A percentile compares a stretch with the other conserved stretches of the same genome.
Conservation (phyloP, 2,888 invertebrate species). For the Temnothorax ravouxi region DNA sequence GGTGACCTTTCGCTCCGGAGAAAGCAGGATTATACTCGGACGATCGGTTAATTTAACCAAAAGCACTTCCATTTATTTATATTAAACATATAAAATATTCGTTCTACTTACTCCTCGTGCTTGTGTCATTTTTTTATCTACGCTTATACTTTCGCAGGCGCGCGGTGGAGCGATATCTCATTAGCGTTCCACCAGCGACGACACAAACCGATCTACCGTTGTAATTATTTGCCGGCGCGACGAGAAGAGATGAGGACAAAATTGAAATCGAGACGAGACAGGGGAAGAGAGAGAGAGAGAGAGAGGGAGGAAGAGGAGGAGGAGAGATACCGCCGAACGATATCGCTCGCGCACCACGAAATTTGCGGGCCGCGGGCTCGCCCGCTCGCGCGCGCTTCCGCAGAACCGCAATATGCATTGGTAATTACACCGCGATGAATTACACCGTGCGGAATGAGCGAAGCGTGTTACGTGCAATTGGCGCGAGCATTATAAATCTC, state of each 20-base stretch:
- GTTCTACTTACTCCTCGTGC: too few relatives aligned
- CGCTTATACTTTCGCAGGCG: constrained; percentile 9
- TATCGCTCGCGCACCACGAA: constrained; percentile 66
- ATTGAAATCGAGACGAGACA: constrained; percentile 78
- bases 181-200: constrained; percentile 28
- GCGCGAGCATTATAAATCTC: constrained; percentile 82
- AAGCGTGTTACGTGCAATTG: constrained; percentile 84
- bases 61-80: neutral
- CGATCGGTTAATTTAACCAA: neutral
- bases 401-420: constrained; percentile 82
- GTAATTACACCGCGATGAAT: constrained; percentile 83
- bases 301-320: constrained; percentile 33
- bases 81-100: neutral
- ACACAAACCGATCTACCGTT: constrained; percentile 54
- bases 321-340: constrained; percentile 25
- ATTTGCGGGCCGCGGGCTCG: constrained; percentile 77
- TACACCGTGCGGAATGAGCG: constrained; percentile 82
- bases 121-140: neutral
- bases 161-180: constrained; percentile 20
- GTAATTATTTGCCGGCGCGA: constrained; percentile 68
- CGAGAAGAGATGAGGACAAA: constrained; percentile 64
- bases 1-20: neutral
- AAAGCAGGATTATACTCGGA: neutral
- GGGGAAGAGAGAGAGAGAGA: constrained; percentile 31
- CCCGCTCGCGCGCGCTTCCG: constrained; percentile 70